Base-by-base conservation (phyloP, 2,888 invertebrate species). In the Drosophila koepferae region DNA sequence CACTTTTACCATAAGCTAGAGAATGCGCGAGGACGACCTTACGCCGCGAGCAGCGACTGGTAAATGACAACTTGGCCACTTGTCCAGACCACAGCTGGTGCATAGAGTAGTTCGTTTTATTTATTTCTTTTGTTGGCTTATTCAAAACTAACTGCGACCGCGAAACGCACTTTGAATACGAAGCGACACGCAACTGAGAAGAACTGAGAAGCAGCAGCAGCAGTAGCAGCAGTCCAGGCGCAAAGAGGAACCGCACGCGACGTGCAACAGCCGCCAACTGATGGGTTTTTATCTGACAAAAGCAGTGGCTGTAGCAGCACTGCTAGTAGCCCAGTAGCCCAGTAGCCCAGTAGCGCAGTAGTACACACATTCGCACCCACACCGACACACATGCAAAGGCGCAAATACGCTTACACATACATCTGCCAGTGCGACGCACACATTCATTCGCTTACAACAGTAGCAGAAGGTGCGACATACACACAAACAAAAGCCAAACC, bases 221-320 rank as follows among this genome's bases (percentile, higher is more conserved):
- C 55, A 16, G 20, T 65, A 59, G 10, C 41, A 49, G 67, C 58
- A 14, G 60, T 31, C 38, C 40, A 59, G 71, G 58, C 72, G 59
- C 64, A 62, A 63, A 74, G 44, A 67, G 56, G 82, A 83, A 86
- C 86, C 89, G 81, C 83, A 88, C 90, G 88, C 86, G 70, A 90
- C 86, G 90, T 88, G 86, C 86, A 90, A 90, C 86, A 88, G 89
- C 83, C 88, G 89, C 77, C 83, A 74, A 87, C 90, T 87, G 89
- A 90, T 80, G 81, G 68, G 69, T 75, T 89, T 72, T 79, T 85
- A 88, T 89, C 88, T 83, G 75, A 68, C 78, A 71, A 54, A 69
- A 71, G 69, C 64, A 71, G 41, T 41, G 36, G 36, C 59, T 48
- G 46, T 49, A 31, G 49, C 66, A 63, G 62, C 40, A 43, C 14